Percentiles rank a stretch among this genome's conserved stretches.
These are phyloP conservation scores for Pecten maximus DNA, from an alignment of 2,888 invertebrate species.

Conservation along the genomic window DNA sequence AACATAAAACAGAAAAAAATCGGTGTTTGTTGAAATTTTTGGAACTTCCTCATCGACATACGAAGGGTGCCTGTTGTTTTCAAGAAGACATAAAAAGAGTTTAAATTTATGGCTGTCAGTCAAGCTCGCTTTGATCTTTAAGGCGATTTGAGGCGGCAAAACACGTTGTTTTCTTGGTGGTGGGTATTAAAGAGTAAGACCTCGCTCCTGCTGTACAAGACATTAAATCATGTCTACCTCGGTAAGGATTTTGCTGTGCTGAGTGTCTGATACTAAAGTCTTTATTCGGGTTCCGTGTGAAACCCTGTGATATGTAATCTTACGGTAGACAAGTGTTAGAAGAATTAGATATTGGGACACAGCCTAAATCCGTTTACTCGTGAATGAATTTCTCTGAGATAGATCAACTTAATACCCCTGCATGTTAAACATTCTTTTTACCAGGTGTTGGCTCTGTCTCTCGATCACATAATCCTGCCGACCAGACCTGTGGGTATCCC, in stretches of 20 bases:
- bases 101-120: slow-evolving; percentile 13
- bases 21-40: slow-evolving; percentile 13
- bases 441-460: neutral
- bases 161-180: slow-evolving; percentile 25
- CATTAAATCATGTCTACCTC: neutral
- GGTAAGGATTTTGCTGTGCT: neutral
- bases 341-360: slow-evolving; percentile 15
- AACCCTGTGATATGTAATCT: neutral
- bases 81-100: slow-evolving; percentile 33
- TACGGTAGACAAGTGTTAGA: slow-evolving; percentile 16
- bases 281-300: neutral
- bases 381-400: neutral
- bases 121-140: slow-evolving; percentile 26
- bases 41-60: slow-evolving; percentile 3
- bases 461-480: neutral
- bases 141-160: slow-evolving; percentile 33
- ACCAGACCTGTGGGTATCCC: neutral
- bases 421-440: neutral
- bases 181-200: neutral
- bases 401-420: neutral
- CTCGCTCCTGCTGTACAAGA: neutral
- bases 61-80: slow-evolving; percentile 33
- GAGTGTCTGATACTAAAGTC: neutral
- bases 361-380: neutral
- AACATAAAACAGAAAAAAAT: slow-evolving; percentile 11